These are phyloP conservation scores for Galleria mellonella DNA, from an alignment of 1,140 invertebrate species.

Conservation along the genomic window DNA sequence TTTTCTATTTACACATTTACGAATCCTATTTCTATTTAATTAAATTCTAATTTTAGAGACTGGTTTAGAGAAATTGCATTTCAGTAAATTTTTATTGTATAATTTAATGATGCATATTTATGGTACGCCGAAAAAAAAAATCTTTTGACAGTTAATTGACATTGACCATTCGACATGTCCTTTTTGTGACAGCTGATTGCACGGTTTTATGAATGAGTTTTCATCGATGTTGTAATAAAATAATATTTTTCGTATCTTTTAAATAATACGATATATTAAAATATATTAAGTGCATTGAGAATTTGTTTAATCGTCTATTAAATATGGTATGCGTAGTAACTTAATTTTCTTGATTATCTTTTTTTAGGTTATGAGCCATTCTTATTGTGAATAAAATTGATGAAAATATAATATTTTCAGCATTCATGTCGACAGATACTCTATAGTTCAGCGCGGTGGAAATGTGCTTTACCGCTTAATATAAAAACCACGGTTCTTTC, in stretches of 20 bases:
- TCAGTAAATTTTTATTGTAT: too few relatives aligned
- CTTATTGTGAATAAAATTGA: slow-evolving; percentile 14
- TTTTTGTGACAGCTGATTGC: slow-evolving; percentile 31
- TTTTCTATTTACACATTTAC: too few relatives aligned
- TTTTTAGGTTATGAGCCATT: slow-evolving; percentile 45
- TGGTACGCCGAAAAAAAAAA: too few relatives aligned
- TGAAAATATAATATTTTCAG: slow-evolving; percentile 41
- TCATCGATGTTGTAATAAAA: slow-evolving; percentile 27
- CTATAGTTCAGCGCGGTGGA: slow-evolving; percentile 58
- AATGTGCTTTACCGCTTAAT: slow-evolving; percentile 44
- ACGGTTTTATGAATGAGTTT: slow-evolving; percentile 34
- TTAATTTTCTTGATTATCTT: background rate
- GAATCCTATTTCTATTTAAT: too few relatives aligned
- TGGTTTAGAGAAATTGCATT: too few relatives aligned
- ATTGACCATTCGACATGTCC: background rate
- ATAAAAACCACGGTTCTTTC: slow-evolving; percentile 36
- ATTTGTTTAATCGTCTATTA: too few relatives aligned
- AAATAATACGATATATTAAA: too few relatives aligned
- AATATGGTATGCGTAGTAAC: too few relatives aligned
- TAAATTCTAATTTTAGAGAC: too few relatives aligned
- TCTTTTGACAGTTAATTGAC: too few relatives aligned
- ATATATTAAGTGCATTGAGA: too few relatives aligned
- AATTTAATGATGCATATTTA: too few relatives aligned
- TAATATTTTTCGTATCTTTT: slow-evolving; percentile 9
- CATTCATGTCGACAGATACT: slow-evolving; percentile 61